These are phyloP conservation scores for Pocillopora meandrina DNA, from an alignment of 92 coral and sea anemone species.

Conservation along the genomic window DNA sequence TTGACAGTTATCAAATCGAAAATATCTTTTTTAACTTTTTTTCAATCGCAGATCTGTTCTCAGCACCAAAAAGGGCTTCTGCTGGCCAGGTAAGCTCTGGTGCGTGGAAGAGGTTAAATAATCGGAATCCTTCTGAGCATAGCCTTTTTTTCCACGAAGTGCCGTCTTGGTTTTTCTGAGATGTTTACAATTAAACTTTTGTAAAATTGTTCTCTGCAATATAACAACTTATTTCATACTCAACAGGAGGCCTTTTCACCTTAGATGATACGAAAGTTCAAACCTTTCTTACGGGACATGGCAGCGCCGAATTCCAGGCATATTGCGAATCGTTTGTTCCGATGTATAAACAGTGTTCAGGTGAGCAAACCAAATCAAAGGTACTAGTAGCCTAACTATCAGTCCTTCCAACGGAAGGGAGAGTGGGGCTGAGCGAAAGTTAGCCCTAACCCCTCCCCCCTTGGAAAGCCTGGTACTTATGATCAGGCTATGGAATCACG, in stretches of 20 bases:
- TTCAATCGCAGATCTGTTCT: slow-evolving; percentile 65
- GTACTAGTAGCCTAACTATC: no score
- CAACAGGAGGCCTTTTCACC: slow-evolving; percentile 77
- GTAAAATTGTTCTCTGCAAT: not conserved
- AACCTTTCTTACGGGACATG: slow-evolving; percentile 86
- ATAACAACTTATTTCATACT: not conserved
- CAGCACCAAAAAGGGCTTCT: slow-evolving; percentile 86
- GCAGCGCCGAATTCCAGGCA: slow-evolving; percentile 91
- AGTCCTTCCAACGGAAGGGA: no score
- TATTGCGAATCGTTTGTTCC: slow-evolving; percentile 82
- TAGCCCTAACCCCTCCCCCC: no score
- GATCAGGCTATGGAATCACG: no score
- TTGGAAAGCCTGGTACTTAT: no score
- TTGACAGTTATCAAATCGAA: no score
- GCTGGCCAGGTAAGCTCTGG: slow-evolving; percentile 79
- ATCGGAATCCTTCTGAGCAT: not conserved
- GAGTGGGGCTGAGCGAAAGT: no score
- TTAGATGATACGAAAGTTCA: slow-evolving; percentile 84
- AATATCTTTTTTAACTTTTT: not conserved
- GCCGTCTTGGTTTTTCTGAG: not conserved
- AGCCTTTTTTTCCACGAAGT: not conserved
- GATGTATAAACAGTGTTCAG: slow-evolving; percentile 89
- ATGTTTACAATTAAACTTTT: not conserved
- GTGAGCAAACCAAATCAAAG: slow-evolving; percentile 21
- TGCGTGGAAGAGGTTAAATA: not conserved